These are phyloP conservation scores for Solenodon paradoxus DNA, from an alignment of 2,113 vertebrate genomes.

Conservation along the genomic window DNA sequence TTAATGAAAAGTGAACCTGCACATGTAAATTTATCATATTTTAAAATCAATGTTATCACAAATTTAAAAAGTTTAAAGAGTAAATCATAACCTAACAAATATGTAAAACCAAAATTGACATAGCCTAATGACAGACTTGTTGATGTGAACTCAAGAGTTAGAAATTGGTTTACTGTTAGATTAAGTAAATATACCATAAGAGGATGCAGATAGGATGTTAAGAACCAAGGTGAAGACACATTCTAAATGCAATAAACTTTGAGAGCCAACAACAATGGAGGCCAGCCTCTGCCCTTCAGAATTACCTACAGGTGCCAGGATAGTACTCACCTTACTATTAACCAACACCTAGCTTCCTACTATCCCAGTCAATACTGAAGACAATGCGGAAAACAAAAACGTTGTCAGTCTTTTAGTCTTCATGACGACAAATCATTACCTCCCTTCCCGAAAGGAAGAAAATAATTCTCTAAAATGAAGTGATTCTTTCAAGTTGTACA, in stretches of 20 bases:
- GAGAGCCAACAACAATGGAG: background rate
- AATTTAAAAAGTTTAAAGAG: too few species aligned
- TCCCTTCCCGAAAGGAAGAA: background rate
- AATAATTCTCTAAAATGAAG: conserved; percentile 1
- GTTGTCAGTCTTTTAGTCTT: background rate
- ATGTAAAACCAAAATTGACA: background rate
- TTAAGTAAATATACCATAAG: background rate
- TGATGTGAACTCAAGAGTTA: background rate
- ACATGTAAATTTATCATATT: too few species aligned
- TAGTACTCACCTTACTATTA: background rate
- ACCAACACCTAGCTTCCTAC: background rate
- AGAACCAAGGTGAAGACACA: background rate
- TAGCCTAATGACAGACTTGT: background rate
- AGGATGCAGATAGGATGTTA: conserved; percentile 5
- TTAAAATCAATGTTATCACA: too few species aligned
- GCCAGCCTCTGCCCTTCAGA: background rate
- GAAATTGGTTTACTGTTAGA: background rate
- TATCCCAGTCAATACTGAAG: background rate
- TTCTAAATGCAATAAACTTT: background rate
- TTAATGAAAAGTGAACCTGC: too few species aligned
- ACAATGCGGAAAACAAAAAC: background rate
- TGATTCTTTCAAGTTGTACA: background rate
- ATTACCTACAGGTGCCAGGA: background rate
- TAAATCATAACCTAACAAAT: background rate
- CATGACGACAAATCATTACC: background rate